Evolutionary conservation across 2,888 invertebrate genomes (phyloP).

Genomic region (Parascotia fuliginaria): DNA sequence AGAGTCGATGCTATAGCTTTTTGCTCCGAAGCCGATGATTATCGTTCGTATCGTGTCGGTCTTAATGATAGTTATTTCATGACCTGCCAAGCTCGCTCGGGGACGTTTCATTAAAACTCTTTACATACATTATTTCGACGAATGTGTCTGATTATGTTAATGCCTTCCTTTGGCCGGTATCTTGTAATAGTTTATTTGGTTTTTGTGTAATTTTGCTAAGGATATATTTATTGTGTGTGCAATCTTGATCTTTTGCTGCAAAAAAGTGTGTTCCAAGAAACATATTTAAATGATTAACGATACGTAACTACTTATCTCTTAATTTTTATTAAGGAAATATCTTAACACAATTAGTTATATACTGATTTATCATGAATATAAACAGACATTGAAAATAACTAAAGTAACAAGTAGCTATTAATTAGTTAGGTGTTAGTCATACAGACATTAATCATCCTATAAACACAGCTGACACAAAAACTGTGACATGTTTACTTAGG

Average conservation of each 20-base stretch:
- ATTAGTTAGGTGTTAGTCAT: no score
- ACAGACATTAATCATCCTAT: no score
- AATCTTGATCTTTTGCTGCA: conserved; percentile 1
- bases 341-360: no score
- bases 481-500: no score
- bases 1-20: conserved; percentile 78
- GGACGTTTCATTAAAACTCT: conserved; percentile 83
- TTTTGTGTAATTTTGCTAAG: conserved; percentile 43
- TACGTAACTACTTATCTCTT: no score
- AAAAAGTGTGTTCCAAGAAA: no score
- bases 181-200: conserved; percentile 77
- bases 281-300: no score
- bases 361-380: no score
- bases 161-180: conserved; percentile 65
- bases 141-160: conserved; percentile 83
- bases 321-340: no score
- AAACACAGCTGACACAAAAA: no score
- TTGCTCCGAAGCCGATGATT: conserved; percentile 79
- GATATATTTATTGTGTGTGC: conserved; percentile 20
- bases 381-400: no score
- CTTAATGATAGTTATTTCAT: conserved; percentile 84
- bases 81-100: conserved; percentile 78
- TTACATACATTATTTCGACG: conserved; percentile 81
- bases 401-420: no score
- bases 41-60: conserved; percentile 84